These are phyloP conservation scores for Megalopta genalis DNA, from an alignment of 1,140 invertebrate genomes.

Conservation along the genomic window DNA sequence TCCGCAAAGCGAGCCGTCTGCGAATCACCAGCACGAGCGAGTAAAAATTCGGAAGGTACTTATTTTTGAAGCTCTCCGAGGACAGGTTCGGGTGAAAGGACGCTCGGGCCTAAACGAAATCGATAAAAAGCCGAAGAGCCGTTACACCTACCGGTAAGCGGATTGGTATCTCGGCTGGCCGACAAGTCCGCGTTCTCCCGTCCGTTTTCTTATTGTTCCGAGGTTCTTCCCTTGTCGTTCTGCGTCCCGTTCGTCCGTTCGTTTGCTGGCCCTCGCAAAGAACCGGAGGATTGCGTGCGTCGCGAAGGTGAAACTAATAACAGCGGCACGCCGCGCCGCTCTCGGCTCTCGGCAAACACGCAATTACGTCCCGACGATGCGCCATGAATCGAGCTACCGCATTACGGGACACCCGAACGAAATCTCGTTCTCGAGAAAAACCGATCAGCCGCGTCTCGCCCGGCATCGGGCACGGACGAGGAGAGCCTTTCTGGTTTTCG, in stretches of 20 bases:
- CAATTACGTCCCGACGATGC: conserved; percentile 68
- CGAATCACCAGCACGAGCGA: no score
- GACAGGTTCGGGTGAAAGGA: not conserved
- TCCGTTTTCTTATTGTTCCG: conserved; percentile 55
- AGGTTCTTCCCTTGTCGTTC: conserved; percentile 19
- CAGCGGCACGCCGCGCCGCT: conserved; percentile 51
- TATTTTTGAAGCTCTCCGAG: no score
- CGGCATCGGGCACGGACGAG: conserved; percentile 2
- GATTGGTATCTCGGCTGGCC: conserved; percentile 51
- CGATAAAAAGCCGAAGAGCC: conserved; percentile 51
- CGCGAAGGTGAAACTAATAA: conserved; percentile 74
- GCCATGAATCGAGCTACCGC: conserved; percentile 70
- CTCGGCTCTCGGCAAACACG: conserved; percentile 71
- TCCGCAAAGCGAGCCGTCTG: no score
- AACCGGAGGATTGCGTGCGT: conserved; percentile 57
- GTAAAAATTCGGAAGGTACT: no score
- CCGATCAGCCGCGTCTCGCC: conserved; percentile 11
- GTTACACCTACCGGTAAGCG: conserved; percentile 52
- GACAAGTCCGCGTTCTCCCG: conserved; percentile 52
- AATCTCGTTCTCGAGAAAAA: conserved; percentile 61
- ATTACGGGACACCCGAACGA: conserved; percentile 59
- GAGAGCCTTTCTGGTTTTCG: not conserved
- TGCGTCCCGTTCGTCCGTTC: conserved; percentile 40
- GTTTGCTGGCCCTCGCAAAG: conserved; percentile 9
- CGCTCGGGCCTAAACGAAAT: conserved; percentile 20